Conservation (phyloP, 2,797 vertebrate species). For the Nyctalus aviator region DNA sequence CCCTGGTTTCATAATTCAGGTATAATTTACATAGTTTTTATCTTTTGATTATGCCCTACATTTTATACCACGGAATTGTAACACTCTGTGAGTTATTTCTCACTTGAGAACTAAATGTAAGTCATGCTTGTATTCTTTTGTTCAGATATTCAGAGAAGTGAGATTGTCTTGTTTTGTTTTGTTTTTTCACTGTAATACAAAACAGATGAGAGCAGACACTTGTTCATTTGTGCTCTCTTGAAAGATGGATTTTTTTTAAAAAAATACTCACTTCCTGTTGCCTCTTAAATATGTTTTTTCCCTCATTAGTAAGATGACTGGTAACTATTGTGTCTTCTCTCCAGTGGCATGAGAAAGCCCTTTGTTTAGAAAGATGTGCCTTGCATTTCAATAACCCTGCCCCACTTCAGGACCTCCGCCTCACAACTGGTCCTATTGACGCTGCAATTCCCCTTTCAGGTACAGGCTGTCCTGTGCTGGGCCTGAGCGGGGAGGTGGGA, state of each 20-base stretch:
- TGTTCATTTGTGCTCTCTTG: background rate
- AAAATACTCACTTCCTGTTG: constrained; percentile 14
- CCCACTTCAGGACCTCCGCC: background rate
- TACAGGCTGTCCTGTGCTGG: fast-evolving
- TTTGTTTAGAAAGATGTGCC: constrained; percentile 67
- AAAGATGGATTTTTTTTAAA: constrained; percentile 28
- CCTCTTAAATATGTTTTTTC: constrained; percentile 18
- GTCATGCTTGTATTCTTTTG: background rate
- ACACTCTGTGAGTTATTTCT: background rate
- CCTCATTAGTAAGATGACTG: constrained; percentile 27
- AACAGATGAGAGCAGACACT: background rate
- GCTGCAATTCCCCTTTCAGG: background rate
- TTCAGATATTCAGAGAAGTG: background rate
- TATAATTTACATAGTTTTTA: background rate
- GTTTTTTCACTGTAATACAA: background rate
- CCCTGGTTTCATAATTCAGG: background rate
- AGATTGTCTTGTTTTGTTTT: background rate
- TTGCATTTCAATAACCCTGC: constrained; percentile 65
- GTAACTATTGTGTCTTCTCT: constrained; percentile 31
- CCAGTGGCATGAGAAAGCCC: constrained; percentile 36
- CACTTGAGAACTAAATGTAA: background rate
- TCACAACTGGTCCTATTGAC: background rate
- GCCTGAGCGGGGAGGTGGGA: background rate
- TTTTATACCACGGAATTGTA: background rate
- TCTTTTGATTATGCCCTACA: background rate